Evolutionary conservation across 2,797 vertebrate species (phyloP), one percentile per base, ranked within the genome.

Genomic region (Crax fasciolata): DNA sequence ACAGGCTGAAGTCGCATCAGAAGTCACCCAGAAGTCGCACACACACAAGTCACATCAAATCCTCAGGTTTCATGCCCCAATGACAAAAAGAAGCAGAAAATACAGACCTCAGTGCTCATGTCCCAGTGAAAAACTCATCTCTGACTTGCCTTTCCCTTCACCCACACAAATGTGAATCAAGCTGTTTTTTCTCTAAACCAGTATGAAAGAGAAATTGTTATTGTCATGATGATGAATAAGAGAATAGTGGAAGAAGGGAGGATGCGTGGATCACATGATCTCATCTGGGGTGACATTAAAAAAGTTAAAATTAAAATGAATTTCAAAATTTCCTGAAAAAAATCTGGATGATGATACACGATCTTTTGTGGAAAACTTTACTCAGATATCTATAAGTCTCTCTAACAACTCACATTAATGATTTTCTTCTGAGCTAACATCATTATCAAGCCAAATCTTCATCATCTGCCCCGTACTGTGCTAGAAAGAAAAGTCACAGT

Each of bases 161-260:
- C 57, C 65, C 62, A 88, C 70, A 1, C 35, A 86, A 70, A 91
- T 0, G 6, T 84, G 85, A 94, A 90, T 94, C 91, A 94, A 89
- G 32, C 32, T 94, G 71, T 46, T 95, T 91, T 92, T 55, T 66
- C 32, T 86, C 83, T 77, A 91, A 83, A 72, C n/a, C 9, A 58
- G 17, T 63, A 70, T 32, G 76, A 73, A 93, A 87, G 72, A 83
- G 28, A 89, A 92, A 95, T 83, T 81, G 55, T 87, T 86, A 92
- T 93, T 91, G n/a, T 88, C 66, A 81, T 76, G 63, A 84, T 71
- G 71, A 84, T 90, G 71, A 94, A 82, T 84, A 94, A 88, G 62
- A 44, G 27, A 62, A 68, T 28, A 91, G 27, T 55, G 15, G 73
- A 95, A 91, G 63, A 93, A 87, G 90, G 71, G 32, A 67, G 44